Percentiles rank a stretch among this genome's conserved stretches.
Conservation (phyloP, 2,888 invertebrate species). For the Morinoia aosen region DNA sequence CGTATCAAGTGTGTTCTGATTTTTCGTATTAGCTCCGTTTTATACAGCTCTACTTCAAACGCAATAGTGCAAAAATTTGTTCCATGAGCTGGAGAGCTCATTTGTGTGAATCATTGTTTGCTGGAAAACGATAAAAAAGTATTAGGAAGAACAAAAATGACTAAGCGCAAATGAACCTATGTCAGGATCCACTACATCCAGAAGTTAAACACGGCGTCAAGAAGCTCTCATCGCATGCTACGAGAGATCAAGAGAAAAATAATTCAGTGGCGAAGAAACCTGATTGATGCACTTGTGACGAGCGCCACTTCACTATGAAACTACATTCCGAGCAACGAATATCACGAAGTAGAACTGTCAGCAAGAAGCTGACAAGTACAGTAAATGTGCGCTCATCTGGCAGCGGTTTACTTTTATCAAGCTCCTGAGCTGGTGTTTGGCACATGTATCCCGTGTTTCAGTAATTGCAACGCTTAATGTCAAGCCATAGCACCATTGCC, state of each 20-base stretch:
- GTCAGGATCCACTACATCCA: no score
- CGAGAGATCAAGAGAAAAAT: not conserved
- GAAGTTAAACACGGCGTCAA: not conserved
- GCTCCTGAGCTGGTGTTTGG: not conserved
- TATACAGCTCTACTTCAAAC: no score
- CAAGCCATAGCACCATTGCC: not conserved
- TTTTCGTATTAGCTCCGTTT: no score
- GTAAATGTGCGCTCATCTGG: not conserved
- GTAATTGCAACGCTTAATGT: constrained; percentile 26
- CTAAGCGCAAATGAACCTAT: no score
- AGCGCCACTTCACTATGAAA: not conserved
- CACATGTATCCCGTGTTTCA: constrained; percentile 6
- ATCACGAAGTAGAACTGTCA: not conserved
- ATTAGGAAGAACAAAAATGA: no score
- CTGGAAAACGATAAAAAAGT: no score
- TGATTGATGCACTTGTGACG: not conserved
- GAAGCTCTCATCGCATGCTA: not conserved
- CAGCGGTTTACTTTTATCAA: not conserved
- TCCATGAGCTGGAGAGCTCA: no score
- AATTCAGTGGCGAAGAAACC: not conserved
- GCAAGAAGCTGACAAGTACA: not conserved
- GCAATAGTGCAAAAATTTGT: no score
- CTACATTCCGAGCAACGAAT: not conserved
- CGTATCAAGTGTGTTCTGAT: no score
- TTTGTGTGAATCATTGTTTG: no score